Evolutionary conservation across 2,113 vertebrate species (phyloP), one percentile per base, ranked within the genome.

Genomic region (Pelecanoides urinatrix): DNA sequence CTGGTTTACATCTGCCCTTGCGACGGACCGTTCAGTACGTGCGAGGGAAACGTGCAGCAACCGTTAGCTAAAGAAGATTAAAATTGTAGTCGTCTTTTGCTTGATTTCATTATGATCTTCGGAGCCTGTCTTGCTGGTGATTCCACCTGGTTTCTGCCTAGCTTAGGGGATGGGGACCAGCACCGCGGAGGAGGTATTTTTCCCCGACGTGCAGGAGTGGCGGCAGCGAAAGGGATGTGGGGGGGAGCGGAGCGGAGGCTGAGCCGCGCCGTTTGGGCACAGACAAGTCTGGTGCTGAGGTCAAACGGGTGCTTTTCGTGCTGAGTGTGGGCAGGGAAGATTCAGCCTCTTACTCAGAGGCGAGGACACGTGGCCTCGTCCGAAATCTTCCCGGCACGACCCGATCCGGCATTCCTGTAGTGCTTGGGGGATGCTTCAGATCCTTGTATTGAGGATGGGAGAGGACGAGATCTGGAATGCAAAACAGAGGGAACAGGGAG

Each of bases 331-430:
- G 38, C 78, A 68, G 50, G 42, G 40, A 75, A 30, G 70, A 61
- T 52, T 55, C 74, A 79, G 47, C 42, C 30, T 93, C 66, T 72
- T 90, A 70, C 67, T 93, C 71, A 45, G 85, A 70, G 49, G 21
- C 68, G 1, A 0, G 58, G 81, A 75, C 65, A 49, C 0, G 1
- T 16, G 56, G 12, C 56, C 50, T 58, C 1, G 0, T 11, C 53
- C 20, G 49, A 86, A 66, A 72, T 19, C 62, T 72, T 75, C 44
- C 50, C 12, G 3, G 4, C n/a, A 19, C 0, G 2, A 36, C 90
- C 74, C 15, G 21, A 26, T 49, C 44, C 22, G 21, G 47, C 74
- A 78, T 97, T 96, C 74, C 91, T 63, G 23, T 16, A 62, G 89
- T 58, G 56, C 53, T 16, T 82, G 44, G n/a, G 53, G 68, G 29